phyloP scores from a whole-genome alignment of 2,797 vertebrate species.

The Poecilia picta region DNA sequence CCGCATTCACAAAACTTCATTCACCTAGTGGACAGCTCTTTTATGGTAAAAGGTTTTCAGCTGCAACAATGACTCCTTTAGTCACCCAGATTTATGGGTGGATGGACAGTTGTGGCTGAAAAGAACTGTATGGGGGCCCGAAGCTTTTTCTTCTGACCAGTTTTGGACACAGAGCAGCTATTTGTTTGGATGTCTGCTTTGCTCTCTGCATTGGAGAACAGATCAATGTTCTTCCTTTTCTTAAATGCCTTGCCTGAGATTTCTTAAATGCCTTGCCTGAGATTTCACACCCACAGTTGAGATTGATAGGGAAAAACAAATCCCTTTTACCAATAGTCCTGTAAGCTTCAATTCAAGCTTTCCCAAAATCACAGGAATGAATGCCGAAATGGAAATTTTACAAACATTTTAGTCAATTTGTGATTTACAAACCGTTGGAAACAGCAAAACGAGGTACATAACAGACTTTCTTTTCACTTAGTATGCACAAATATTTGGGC shows the following conservation, averaged over 20 bases:
- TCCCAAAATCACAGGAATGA: not conserved
- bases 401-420: not conserved
- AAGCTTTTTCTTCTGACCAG: slow-evolving; percentile 38
- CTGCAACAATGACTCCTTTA: slow-evolving; percentile 26
- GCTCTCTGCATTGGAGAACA: slow-evolving; percentile 47
- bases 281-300: slow-evolving; percentile 39
- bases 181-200: slow-evolving; percentile 50
- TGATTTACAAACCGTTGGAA: not conserved
- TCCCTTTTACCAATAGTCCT: slow-evolving; percentile 8
- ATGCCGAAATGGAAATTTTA: not conserved
- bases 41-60: slow-evolving; percentile 32
- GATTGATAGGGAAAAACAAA: slow-evolving; percentile 35
- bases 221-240: slow-evolving; percentile 44
- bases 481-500: not conserved
- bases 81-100: slow-evolving; percentile 38
- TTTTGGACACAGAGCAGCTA: slow-evolving; percentile 44
- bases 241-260: slow-evolving; percentile 12
- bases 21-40: slow-evolving; percentile 17
- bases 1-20: slow-evolving; percentile 7
- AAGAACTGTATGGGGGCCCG: slow-evolving; percentile 54
- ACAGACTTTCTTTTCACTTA: not conserved
- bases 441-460: not conserved
- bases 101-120: slow-evolving; percentile 48
- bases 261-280: slow-evolving; percentile 26
- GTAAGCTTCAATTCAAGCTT: slow-evolving; percentile 10